phyloP scores from a whole-genome alignment of 2,888 invertebrate genomes.

The Hypsopygia costalis region DNA sequence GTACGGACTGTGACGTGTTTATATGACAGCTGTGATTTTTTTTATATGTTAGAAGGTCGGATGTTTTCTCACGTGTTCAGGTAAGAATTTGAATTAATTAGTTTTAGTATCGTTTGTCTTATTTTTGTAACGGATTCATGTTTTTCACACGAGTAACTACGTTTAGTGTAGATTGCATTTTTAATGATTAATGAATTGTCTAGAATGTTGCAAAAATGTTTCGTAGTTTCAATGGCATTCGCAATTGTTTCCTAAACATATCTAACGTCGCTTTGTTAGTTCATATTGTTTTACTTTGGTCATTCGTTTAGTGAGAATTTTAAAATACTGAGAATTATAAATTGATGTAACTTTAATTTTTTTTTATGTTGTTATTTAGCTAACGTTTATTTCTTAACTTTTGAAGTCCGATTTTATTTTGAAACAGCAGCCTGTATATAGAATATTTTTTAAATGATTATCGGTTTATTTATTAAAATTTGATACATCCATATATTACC shows the following conservation, averaged over 20 bases:
- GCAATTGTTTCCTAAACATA: constrained; percentile 9
- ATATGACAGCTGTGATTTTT: constrained; percentile 29
- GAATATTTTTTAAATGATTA: not conserved
- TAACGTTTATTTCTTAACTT: no score
- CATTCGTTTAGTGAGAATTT: constrained; percentile 1
- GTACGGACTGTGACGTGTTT: constrained; percentile 33
- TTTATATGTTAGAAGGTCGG: constrained; percentile 43
- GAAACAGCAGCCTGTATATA: not conserved
- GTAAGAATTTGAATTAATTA: constrained; percentile 51
- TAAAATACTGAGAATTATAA: not conserved
- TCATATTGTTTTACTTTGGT: constrained; percentile 5
- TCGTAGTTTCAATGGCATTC: constrained; percentile 4
- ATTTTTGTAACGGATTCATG: constrained; percentile 28
- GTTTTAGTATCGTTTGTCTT: constrained; percentile 36
- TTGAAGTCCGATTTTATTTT: no score
- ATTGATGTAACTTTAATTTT: no score
- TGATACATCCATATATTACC: not conserved
- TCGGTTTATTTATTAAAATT: not conserved
- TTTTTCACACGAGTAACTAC: constrained; percentile 24
- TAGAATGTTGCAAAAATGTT: constrained; percentile 17
- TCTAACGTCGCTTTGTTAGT: constrained; percentile 4
- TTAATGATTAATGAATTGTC: constrained; percentile 19
- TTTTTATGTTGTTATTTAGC: no score
- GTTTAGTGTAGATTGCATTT: constrained; percentile 14
- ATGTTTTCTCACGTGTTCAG: constrained; percentile 62